Evolutionary conservation across 2,113 vertebrate genomes (phyloP).

Genomic region (Leptocoma aspasia): DNA sequence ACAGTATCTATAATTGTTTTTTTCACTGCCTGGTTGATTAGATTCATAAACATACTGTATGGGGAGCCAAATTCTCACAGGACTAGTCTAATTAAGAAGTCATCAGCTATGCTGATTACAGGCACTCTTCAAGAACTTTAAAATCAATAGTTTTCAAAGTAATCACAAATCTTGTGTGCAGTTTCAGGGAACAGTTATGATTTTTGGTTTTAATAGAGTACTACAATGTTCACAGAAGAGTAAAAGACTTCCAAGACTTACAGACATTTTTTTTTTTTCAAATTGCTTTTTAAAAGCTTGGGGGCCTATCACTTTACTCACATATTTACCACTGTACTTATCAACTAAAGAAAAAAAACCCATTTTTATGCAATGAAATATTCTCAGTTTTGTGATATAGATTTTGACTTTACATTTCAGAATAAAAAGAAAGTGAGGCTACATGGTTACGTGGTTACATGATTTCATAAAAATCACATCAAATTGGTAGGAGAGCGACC

Average conservation of each 20-base stretch:
- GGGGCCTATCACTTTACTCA: neutral
- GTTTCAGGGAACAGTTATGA: slow-evolving; percentile 3
- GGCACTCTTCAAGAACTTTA: neutral
- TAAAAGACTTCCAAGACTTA: neutral
- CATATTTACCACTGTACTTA: neutral
- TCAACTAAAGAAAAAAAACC: neutral
- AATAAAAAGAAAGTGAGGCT: neutral
- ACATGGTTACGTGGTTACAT: neutral
- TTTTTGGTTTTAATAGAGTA: neutral
- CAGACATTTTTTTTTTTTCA: neutral
- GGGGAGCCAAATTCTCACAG: slow-evolving; percentile 13
- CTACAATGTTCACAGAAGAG: neutral
- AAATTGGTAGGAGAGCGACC: neutral
- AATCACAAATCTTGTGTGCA: neutral
- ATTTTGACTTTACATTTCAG: neutral
- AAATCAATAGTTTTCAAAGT: slow-evolving; percentile 25
- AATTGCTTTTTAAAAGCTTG: neutral
- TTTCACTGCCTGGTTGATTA: slow-evolving; percentile 30
- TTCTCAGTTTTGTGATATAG: neutral
- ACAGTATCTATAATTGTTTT: neutral
- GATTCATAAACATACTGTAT: slow-evolving; percentile 22
- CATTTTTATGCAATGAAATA: neutral
- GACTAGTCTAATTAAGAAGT: slow-evolving; percentile 43
- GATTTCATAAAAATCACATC: neutral
- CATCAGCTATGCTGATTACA: slow-evolving; percentile 43